Evolutionary conservation across 2,113 vertebrate species (phyloP).

Genomic region (Australoheros scitulus): DNA sequence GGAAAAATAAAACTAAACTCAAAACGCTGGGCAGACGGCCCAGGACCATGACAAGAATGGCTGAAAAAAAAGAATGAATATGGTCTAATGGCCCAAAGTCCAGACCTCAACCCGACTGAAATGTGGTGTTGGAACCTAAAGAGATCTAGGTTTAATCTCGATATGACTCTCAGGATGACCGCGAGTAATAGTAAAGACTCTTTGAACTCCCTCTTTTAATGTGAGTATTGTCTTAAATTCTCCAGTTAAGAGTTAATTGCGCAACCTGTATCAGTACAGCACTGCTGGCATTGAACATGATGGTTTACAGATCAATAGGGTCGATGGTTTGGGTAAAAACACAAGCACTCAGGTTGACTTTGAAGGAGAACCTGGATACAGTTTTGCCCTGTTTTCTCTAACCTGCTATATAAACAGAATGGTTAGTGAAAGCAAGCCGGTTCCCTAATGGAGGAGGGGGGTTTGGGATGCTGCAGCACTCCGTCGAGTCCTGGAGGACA

Average conservation of each 20-base stretch:
- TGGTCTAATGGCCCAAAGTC: too few relatives aligned
- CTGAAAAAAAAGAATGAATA: background rate
- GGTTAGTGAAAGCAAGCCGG: slow-evolving; percentile 8
- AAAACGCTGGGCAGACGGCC: too few relatives aligned
- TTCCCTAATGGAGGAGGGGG: background rate
- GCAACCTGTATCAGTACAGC: background rate
- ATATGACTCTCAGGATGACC: background rate
- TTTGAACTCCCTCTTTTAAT: background rate
- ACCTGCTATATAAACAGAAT: slow-evolving; percentile 53
- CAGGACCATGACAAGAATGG: too few relatives aligned
- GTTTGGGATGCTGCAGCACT: slow-evolving; percentile 9
- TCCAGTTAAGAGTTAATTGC: background rate
- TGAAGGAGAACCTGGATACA: background rate
- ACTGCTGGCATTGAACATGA: background rate
- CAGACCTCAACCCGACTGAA: too few relatives aligned
- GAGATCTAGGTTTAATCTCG: background rate
- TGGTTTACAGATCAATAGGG: background rate
- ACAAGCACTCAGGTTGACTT: background rate
- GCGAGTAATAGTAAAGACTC: fast-evolving
- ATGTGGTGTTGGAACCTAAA: too few relatives aligned
- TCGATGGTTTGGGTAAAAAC: background rate
- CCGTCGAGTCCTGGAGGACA: slow-evolving; percentile 50
- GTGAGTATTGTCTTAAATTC: background rate
- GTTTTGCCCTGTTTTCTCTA: slow-evolving; percentile 44
- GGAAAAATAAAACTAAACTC: too few relatives aligned